Conservation (phyloP, 35 echinoderm and acorn worm species). For the Ptychodera flava region DNA sequence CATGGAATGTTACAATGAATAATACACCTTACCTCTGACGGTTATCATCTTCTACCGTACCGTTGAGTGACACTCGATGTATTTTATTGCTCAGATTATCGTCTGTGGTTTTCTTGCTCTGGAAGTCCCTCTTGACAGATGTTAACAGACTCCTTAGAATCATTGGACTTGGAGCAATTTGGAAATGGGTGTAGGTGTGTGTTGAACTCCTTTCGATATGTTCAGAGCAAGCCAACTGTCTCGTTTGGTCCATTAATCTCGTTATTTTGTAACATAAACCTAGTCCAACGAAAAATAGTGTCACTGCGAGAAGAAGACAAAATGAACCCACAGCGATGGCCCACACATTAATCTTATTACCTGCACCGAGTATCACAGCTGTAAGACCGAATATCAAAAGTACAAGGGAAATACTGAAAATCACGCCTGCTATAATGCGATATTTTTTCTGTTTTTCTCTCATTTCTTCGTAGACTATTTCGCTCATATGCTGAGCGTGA, state of each 20-base stretch:
- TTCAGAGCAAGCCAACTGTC: neutral
- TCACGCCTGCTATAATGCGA: neutral
- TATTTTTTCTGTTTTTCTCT: neutral
- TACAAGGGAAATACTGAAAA: neutral
- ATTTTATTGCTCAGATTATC: too few species aligned
- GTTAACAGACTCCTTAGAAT: neutral
- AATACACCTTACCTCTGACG: too few species aligned
- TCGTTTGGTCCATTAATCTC: neutral
- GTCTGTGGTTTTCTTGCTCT: too few species aligned
- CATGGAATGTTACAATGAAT: too few species aligned
- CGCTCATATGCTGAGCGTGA: neutral
- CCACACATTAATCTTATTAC: neutral
- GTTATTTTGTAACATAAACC: neutral
- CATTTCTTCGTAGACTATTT: neutral
- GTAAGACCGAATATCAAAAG: neutral
- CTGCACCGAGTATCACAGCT: neutral
- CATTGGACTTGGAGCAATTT: neutral
- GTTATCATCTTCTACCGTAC: too few species aligned
- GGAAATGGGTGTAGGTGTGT: neutral
- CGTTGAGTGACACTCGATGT: too few species aligned
- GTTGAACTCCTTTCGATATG: neutral
- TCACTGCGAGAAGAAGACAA: neutral
- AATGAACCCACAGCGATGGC: neutral
- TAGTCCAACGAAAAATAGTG: neutral
- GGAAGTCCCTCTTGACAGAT: neutral